Evolutionary conservation across 2,113 vertebrate genomes (phyloP).

Genomic region (Ammodytes marinus): DNA sequence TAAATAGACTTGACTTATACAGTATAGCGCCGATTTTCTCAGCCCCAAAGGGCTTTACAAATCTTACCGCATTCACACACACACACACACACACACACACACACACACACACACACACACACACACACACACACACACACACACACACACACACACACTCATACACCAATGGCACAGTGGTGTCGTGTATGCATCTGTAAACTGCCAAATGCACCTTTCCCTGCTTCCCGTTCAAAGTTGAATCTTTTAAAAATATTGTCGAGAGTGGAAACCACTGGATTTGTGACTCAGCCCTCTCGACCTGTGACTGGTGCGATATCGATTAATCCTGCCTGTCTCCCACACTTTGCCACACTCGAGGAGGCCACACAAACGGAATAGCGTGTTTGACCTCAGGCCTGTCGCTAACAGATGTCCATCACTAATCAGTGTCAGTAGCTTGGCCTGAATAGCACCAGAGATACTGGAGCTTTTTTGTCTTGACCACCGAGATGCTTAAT

Average conservation of each 20-base stretch:
- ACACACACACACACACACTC: too few relatives aligned
- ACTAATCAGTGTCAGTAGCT: slow-evolving; percentile 55
- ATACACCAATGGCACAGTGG: too few relatives aligned
- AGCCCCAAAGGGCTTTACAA: too few relatives aligned
- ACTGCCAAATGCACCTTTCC: not conserved
- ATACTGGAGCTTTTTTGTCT: slow-evolving; percentile 11
- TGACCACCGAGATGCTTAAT: slow-evolving; percentile 44
- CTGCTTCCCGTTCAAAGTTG: not conserved
- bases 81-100: too few relatives aligned
- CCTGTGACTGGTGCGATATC: not conserved
- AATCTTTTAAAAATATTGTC: not conserved
- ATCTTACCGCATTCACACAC: too few relatives aligned
- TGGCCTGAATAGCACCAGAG: slow-evolving; percentile 13
- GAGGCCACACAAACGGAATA: not conserved
- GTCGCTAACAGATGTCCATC: slow-evolving; percentile 58
- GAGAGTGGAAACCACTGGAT: not conserved
- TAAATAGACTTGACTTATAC: too few relatives aligned
- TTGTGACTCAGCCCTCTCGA: not conserved
- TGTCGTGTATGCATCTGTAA: not conserved
- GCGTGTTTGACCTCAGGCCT: slow-evolving; percentile 33
- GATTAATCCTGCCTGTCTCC: not conserved
- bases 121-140: too few relatives aligned
- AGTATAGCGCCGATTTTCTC: too few relatives aligned
- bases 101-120: too few relatives aligned
- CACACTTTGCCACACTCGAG: not conserved